Evolutionary conservation across 2,797 vertebrate genomes (phyloP), one percentile per base, ranked within the genome.

Genomic region (Cyprinodon diabolis): DNA sequence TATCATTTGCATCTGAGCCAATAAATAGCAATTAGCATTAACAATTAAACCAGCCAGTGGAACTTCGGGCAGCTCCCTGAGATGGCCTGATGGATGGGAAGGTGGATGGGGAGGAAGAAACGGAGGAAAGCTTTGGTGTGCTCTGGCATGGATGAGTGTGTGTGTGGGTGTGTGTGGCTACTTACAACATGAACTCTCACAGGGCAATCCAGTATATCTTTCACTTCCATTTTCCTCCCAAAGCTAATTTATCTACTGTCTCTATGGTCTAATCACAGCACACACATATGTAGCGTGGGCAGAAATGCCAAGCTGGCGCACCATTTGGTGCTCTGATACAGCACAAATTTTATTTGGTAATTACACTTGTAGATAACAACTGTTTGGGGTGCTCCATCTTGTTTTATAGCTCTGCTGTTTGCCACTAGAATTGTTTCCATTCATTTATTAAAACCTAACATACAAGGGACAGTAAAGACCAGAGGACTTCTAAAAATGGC

Each of bases 11-110:
- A 99, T 99, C 97, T 96, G 96, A 96, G 97, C 98, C 98, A 99
- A 99, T 99, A 99, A 99, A 99, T 99, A 98, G 98, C 97, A 99
- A 99, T 99, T 99, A 99, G 97, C 97, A 98, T 99, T 98, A 99
- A 99, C 98, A 99, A 98, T 99, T 99, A 99, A 99, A 97, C 97
- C 96, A 99, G 95, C 95, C 96, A 96, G 95, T 97, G 98, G 98
- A 99, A 99, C 98, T 96, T 93, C 96, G 95, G 97, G 96, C 96
- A 96, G 96, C 97, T 99, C 97, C 97, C 96, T 95, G 90, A 96
- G 96, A 97, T 97, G 96, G 96, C 95, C 97, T 97, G 97, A 97
- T 98, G 96, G 97, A 98, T 97, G 93, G 92, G 91, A 90, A 89
- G 90, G 91, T 91, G 88, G 90, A 78, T 79, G 74, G 74, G 83